Evolutionary conservation across 2,888 invertebrate genomes (phyloP), one percentile per base, ranked within the genome.

Genomic region (Nephrocerus scutellatus): DNA sequence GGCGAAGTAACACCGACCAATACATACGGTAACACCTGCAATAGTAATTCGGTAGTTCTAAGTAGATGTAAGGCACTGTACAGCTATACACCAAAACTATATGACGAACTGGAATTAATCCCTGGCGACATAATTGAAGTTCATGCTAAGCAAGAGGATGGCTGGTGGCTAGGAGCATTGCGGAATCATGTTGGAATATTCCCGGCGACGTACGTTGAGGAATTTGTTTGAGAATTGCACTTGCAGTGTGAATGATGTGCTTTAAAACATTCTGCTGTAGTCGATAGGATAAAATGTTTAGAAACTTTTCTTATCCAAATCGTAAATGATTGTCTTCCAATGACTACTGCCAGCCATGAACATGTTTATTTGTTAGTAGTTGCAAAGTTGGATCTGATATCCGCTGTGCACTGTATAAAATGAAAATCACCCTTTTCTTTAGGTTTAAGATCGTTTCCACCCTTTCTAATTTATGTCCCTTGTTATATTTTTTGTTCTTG

Each of bases 81-180:
- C 68, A 81, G 84, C 33, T 93, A 92, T 65, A 79, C 84, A 50
- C 88, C 91, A 33, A 84, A 85, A 58, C 74, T 90, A 42, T 81
- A 84, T 54, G 92, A 92, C 68, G 92, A 93, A 65, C 76, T 93
- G 28, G 82, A 78, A 40, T 70, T 86, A 46, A 71, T 72, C 50
- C 77, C 79, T 63, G 85, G 92, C 48, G 91, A 93, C 64, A 71
- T 88, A 31, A 86, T 93, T 53, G 83, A 82, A 52, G 84, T 93
- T 23, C 88, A 87, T 62, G 82, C 85, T 55, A 91, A 92, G 60
- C 89, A 90, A 64, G 85, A 84, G 21, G 90, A 91, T 58, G 92
- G 90, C 23, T 93, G 93, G 93, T 93, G 92, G 92, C 75, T 88
- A 41, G 93, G 92, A 4, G 88, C 91, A 55, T 74, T 90, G 40